Evolutionary conservation across 2,797 vertebrate species (phyloP).

Genomic region (Lates japonicus): DNA sequence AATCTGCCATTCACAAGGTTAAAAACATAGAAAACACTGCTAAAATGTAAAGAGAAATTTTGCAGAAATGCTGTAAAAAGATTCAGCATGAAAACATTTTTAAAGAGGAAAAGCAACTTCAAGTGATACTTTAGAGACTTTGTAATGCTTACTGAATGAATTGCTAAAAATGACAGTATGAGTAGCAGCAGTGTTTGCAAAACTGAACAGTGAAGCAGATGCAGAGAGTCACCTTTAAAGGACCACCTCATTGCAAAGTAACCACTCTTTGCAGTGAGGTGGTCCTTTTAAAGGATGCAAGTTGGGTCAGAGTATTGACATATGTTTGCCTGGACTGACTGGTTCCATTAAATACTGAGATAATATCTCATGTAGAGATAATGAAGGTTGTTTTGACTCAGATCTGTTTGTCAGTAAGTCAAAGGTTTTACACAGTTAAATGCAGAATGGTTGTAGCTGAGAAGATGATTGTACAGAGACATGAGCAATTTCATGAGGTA

Average conservation of each 20-base stretch:
- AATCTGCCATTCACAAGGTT: not conserved
- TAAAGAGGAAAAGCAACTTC: not conserved
- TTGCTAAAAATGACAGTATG: not conserved
- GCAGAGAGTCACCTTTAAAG: conserved; percentile 3
- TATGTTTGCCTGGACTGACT: conserved; percentile 5
- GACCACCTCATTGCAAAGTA: conserved; percentile 18
- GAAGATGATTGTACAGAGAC: not conserved
- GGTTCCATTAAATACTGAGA: conserved; percentile 1
- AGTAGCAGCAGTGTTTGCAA: not conserved
- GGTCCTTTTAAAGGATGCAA: not conserved
- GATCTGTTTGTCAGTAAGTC: conserved; percentile 1
- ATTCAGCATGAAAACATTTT: not conserved
- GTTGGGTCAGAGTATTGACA: not conserved
- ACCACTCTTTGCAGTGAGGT: not conserved
- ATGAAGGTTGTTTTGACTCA: not conserved
- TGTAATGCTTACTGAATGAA: not conserved
- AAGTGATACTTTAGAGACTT: not conserved
- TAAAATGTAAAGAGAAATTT: not conserved
- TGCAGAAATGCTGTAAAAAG: not conserved
- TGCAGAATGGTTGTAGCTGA: not conserved
- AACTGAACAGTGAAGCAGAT: not conserved
- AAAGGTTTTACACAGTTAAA: not conserved
- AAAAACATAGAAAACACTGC: not conserved
- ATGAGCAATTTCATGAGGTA: not conserved
- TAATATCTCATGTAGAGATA: not conserved